phyloP scores from a whole-genome alignment of 2,113 vertebrate species.

The Sander lucioperca region DNA sequence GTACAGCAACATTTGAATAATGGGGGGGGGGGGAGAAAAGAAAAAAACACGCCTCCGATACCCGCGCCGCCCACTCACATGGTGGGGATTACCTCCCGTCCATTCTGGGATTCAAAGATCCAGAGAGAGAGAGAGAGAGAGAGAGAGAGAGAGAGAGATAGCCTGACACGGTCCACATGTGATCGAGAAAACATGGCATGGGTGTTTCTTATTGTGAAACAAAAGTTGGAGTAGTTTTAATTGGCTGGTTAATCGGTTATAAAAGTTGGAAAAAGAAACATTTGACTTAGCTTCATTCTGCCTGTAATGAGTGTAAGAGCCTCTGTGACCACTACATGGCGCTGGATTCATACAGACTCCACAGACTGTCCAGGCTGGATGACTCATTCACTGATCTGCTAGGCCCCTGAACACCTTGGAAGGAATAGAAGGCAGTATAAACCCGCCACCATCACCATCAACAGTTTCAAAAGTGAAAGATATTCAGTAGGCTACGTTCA shows the following conservation, averaged over 20 bases:
- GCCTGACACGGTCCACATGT: neutral
- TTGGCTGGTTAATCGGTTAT: constrained; percentile 3
- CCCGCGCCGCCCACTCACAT: constrained; percentile 94
- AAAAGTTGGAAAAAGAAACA: constrained; percentile 16
- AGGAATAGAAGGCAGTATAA: constrained; percentile 18
- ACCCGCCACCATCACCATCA: neutral
- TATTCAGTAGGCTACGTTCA: neutral
- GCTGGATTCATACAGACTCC: constrained; percentile 41
- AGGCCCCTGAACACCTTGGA: constrained; percentile 5
- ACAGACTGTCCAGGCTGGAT: constrained; percentile 48
- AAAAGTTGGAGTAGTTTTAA: neutral
- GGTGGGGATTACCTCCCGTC: constrained; percentile 92
- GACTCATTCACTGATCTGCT: constrained; percentile 53
- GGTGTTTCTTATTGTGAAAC: neutral
- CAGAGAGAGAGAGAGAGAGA: constrained; percentile 25
- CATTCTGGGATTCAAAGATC: constrained; percentile 67
- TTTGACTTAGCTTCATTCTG: constrained; percentile 11
- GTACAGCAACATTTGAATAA: constrained; percentile 89
- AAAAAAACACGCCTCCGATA: constrained; percentile 91
- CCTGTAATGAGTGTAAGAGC: neutral
- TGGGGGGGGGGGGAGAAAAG: constrained; percentile 75
- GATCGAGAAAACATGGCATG: neutral
- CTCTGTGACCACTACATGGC: constrained; percentile 58
- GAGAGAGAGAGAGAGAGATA: constrained; percentile 26
- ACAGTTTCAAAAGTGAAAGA: neutral